Evolutionary conservation across 2,797 vertebrate species (phyloP).

Genomic region (Macropodus opercularis): DNA sequence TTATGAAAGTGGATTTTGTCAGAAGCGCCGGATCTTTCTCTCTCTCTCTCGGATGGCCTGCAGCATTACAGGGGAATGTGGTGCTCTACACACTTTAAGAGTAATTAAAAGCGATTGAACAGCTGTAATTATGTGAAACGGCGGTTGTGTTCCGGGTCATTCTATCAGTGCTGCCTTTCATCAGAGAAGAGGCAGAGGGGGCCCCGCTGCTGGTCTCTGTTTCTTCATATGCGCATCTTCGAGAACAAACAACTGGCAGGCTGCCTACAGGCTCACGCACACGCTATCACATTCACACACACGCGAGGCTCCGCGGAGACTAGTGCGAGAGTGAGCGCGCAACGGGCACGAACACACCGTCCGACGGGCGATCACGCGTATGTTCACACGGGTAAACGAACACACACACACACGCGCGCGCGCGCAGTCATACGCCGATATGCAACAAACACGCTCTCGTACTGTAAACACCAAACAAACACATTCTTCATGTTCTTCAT

Average conservation of each 20-base stretch:
- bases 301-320: constrained; percentile 37
- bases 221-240: constrained; percentile 81
- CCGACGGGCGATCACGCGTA: constrained; percentile 32
- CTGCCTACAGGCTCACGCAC: constrained; percentile 64
- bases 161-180: constrained; percentile 77
- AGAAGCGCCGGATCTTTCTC: constrained; percentile 71
- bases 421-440: constrained; percentile 18
- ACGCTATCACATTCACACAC: constrained; percentile 60
- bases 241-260: constrained; percentile 84
- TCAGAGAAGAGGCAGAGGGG: constrained; percentile 70
- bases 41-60: constrained; percentile 72
- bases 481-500: constrained; percentile 63
- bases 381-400: constrained; percentile 40
- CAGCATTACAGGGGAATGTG: constrained; percentile 79
- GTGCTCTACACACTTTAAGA: constrained; percentile 78
- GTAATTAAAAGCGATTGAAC: constrained; percentile 82
- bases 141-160: constrained; percentile 74
- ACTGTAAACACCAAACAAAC: constrained; percentile 51
- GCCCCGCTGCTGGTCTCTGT: constrained; percentile 82
- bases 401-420: constrained; percentile 17
- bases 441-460: constrained; percentile 48
- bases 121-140: constrained; percentile 81
- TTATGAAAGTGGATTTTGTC: constrained; percentile 73
- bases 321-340: constrained; percentile 40
- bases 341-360: constrained; percentile 38